Percentiles rank a stretch among this genome's conserved stretches.
Evolutionary conservation across 2,797 vertebrate species (phyloP).

Genomic region (Lycodopsis pacificus): DNA sequence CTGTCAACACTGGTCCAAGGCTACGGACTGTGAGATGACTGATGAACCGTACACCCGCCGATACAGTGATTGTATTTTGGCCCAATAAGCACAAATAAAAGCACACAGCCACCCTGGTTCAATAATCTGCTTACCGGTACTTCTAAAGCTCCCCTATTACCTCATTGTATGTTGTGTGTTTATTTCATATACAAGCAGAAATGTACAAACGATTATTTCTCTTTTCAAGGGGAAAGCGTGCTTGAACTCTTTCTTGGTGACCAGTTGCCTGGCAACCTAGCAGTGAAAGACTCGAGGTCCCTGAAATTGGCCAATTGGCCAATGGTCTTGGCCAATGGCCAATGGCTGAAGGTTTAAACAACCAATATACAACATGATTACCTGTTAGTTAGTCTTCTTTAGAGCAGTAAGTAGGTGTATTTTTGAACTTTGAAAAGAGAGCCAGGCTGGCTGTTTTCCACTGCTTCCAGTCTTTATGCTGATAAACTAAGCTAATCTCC

Average conservation of each 20-base stretch:
- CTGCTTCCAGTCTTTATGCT: not conserved
- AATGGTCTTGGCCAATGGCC: no score
- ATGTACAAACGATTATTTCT: not conserved
- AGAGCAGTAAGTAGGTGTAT: not conserved
- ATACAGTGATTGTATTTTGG: not conserved
- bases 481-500: not conserved
- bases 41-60: not conserved
- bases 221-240: not conserved
- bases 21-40: not conserved
- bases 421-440: not conserved
- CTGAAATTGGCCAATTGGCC: not conserved
- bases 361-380: not conserved
- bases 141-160: not conserved
- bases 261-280: constrained; percentile 6
- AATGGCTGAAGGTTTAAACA: not conserved
- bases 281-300: not conserved
- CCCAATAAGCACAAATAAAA: constrained; percentile 19
- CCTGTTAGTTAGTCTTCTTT: not conserved
- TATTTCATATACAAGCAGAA: not conserved
- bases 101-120: not conserved
- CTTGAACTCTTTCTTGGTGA: not conserved
- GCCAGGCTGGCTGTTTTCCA: not conserved
- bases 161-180: not conserved
- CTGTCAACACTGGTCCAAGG: constrained; percentile 8
- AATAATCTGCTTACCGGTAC: not conserved